Conservation (phyloP, 2,888 invertebrate species). For the Drosophila mimetica region DNA sequence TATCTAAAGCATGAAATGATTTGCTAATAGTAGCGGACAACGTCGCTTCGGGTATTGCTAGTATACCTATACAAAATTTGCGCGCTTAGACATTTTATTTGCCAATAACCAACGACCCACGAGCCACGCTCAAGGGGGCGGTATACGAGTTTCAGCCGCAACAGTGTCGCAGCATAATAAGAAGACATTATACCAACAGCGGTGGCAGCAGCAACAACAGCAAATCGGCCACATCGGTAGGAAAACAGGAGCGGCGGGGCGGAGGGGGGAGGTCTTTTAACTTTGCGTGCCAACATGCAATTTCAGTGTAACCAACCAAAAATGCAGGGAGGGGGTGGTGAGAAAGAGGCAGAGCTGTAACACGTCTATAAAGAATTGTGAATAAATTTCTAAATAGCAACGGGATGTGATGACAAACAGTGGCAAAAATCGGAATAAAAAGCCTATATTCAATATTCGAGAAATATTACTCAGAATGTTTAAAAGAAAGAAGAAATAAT, state of each 20-base stretch:
- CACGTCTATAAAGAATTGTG: slow-evolving; percentile 75
- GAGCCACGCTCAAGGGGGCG: slow-evolving; percentile 13
- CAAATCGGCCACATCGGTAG: slow-evolving; percentile 33
- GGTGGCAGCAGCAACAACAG: slow-evolving; percentile 49
- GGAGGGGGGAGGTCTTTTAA: slow-evolving; percentile 21
- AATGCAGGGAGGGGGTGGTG: slow-evolving; percentile 2
- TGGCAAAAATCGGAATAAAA: slow-evolving; percentile 14
- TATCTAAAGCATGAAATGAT: too few relatives aligned
- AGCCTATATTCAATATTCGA: background rate
- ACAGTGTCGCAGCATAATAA: slow-evolving; percentile 78
- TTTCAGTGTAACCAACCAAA: slow-evolving; percentile 75
- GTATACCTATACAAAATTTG: slow-evolving; percentile 71
- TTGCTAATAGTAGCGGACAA: too few relatives aligned
- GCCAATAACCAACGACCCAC: slow-evolving; percentile 69
- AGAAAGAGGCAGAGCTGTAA: slow-evolving; percentile 43
- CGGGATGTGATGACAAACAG: slow-evolving; percentile 48
- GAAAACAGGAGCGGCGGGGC: slow-evolving; percentile 44
- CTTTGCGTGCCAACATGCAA: slow-evolving; percentile 84
- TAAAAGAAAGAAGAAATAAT: too few relatives aligned
- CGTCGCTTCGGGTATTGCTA: too few relatives aligned
- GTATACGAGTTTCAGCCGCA: slow-evolving; percentile 42
- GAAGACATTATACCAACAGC: slow-evolving; percentile 76
- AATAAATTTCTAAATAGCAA: slow-evolving; percentile 72
- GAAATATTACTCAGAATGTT: background rate
- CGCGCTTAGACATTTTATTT: slow-evolving; percentile 76